These are phyloP conservation scores for Miniopterus natalensis DNA, from an alignment of 2,113 vertebrate genomes.

Conservation along the genomic window DNA sequence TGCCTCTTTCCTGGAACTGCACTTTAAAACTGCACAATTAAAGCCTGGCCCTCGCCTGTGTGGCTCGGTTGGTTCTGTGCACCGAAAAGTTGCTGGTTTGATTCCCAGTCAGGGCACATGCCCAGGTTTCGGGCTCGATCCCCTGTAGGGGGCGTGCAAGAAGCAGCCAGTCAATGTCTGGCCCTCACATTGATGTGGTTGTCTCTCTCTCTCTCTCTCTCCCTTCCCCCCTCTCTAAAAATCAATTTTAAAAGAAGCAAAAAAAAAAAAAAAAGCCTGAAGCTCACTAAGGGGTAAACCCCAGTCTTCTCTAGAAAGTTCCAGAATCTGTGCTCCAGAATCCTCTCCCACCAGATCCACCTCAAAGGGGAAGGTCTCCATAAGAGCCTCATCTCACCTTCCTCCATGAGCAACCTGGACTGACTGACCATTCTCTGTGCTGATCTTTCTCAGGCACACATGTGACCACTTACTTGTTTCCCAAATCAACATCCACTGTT, in stretches of 20 bases:
- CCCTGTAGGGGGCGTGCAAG: background rate
- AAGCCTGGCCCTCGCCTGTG: background rate
- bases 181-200: too few species aligned
- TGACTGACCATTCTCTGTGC: accelerated
- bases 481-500: background rate
- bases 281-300: background rate
- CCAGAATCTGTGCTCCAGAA: background rate
- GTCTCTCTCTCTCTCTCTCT: background rate
- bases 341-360: background rate
- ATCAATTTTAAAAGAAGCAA: background rate
- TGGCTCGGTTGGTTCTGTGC: too few species aligned
- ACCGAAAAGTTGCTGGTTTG: background rate
- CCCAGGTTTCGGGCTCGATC: background rate
- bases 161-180: background rate
- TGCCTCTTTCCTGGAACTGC: background rate
- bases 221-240: background rate
- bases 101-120: background rate
- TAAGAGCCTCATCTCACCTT: background rate
- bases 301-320: background rate
- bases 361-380: background rate
- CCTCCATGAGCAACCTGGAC: background rate
- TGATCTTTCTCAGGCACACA: background rate
- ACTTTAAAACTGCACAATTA: constrained; percentile 44
- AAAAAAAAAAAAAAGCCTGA: background rate
- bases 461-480: background rate